phyloP scores from a whole-genome alignment of 2,888 invertebrate genomes.

The Drosophila formosana region DNA sequence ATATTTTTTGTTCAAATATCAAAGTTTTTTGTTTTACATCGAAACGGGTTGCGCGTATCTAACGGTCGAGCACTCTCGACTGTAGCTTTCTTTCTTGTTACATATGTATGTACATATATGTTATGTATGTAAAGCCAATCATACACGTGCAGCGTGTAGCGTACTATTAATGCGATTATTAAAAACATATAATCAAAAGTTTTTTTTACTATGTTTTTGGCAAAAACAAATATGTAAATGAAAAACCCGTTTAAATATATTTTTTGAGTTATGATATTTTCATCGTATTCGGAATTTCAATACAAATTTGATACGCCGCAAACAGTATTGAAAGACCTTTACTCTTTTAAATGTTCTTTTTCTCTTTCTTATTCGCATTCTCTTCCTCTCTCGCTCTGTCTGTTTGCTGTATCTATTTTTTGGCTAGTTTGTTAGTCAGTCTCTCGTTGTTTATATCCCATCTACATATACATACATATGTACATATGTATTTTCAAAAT shows the following conservation, averaged over 20 bases:
- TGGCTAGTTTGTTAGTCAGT: conserved; percentile 12
- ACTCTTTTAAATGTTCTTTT: not conserved
- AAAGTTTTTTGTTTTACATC: too few relatives aligned
- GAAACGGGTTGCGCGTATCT: too few relatives aligned
- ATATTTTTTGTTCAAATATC: too few relatives aligned
- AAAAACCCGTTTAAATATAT: not conserved
- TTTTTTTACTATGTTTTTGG: too few relatives aligned
- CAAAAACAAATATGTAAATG: too few relatives aligned
- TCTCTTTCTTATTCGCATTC: not conserved
- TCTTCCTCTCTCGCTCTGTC: not conserved
- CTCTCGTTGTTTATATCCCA: not conserved
- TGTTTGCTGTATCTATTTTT: not conserved
- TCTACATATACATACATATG: not conserved
- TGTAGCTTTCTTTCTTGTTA: too few relatives aligned
- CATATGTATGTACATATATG: too few relatives aligned
- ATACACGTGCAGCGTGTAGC: too few relatives aligned
- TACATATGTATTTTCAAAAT: conserved; percentile 3
- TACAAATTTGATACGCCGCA: not conserved
- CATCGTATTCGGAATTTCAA: not conserved
- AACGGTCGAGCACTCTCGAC: too few relatives aligned
- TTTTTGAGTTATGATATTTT: not conserved
- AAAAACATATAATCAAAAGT: too few relatives aligned
- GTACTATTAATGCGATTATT: too few relatives aligned
- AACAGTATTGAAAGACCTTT: not conserved
- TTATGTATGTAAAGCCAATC: too few relatives aligned